Evolutionary conservation across 2,888 invertebrate genomes (phyloP), one percentile per base, ranked within the genome.

Genomic region (Scaptomyza tumidula): DNA sequence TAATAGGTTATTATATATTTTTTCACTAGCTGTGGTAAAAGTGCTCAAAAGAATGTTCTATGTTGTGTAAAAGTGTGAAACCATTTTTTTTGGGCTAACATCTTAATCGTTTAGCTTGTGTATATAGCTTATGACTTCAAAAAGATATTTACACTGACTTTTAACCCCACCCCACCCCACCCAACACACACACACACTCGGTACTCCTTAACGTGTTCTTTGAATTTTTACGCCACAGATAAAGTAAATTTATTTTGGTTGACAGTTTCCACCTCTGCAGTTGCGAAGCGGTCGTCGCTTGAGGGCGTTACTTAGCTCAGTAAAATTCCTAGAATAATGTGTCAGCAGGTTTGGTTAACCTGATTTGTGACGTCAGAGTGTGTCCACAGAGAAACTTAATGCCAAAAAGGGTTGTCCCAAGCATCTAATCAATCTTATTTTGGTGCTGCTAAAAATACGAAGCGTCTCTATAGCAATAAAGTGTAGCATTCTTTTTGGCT

Each of bases 311-410:
- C 62, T 79, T 81, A 41, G 56, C 58, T 61, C 59, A 56, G 50
- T 74, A 63, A 76, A 81, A 48, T 69, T 60, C 63, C 37, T 35
- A 55, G 71, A 76, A 76, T 66, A 78, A 65, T 76, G 74, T 69
- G 78, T 74, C 85, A 86, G 82, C 82, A 69, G 55, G 55, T 71
- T 86, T 50, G 56, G 62, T 52, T 29, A 61, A 59, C 57, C 56
- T 70, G 48, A 67, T 71, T 76, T 66, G 53, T 65, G 71, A 50
- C 45, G 52, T 39, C 58, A 50, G 49, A 27, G 24, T 10, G 39
- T 31, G 24, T 11, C 10, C 10, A 31, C n/a, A 6, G 13, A 52
- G 41, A 83, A 86, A 86, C 63, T 55, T 19, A 65, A 63, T 80
- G 60, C 39, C 53, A 39, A 19, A 62, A 58, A 44, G 74, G 55